A percentile compares a stretch with the other conserved stretches of the same genome.
phyloP scores from a whole-genome alignment of 2,888 invertebrate genomes.

The Xestobium rufovillosum region DNA sequence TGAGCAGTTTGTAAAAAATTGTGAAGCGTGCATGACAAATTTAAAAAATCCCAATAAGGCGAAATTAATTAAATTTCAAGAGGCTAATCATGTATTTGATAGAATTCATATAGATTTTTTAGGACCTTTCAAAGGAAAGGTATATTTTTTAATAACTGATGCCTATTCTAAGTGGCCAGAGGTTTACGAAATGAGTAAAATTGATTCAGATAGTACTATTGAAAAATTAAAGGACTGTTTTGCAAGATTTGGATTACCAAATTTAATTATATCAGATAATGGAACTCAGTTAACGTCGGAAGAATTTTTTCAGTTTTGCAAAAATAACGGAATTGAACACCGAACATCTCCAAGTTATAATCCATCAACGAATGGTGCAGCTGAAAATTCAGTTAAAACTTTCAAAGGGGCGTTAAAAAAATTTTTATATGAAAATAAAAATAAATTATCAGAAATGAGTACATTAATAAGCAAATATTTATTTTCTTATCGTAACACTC shows the following conservation, averaged over 20 bases:
- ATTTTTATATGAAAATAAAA: slow-evolving; percentile 5
- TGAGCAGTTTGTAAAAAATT: slow-evolving; percentile 22
- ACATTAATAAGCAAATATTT: neutral
- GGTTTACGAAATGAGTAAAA: slow-evolving; percentile 18
- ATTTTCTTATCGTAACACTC: neutral
- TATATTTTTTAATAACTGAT: slow-evolving; percentile 20
- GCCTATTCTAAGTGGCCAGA: slow-evolving; percentile 24
- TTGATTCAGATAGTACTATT: slow-evolving; percentile 17
- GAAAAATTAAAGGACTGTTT: no score
- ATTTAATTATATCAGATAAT: slow-evolving; percentile 21
- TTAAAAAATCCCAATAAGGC: slow-evolving; percentile 17
- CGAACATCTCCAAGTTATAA: slow-evolving; percentile 23
- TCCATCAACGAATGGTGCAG: slow-evolving; percentile 25
- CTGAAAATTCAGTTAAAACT: slow-evolving; percentile 20
- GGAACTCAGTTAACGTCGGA: slow-evolving; percentile 20
- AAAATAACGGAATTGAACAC: slow-evolving; percentile 22
- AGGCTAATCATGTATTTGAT: slow-evolving; percentile 17
- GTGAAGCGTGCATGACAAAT: slow-evolving; percentile 19
- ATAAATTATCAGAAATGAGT: neutral
- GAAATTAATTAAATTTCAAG: slow-evolving; percentile 19
- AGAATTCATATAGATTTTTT: slow-evolving; percentile 25
- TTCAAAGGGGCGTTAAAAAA: slow-evolving; percentile 14
- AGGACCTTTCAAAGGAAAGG: slow-evolving; percentile 15
- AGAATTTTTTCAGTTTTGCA: slow-evolving; percentile 23
- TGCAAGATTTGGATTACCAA: slow-evolving; percentile 21